phyloP scores from a whole-genome alignment of 2,113 vertebrate genomes.

The Macrotus californicus region DNA sequence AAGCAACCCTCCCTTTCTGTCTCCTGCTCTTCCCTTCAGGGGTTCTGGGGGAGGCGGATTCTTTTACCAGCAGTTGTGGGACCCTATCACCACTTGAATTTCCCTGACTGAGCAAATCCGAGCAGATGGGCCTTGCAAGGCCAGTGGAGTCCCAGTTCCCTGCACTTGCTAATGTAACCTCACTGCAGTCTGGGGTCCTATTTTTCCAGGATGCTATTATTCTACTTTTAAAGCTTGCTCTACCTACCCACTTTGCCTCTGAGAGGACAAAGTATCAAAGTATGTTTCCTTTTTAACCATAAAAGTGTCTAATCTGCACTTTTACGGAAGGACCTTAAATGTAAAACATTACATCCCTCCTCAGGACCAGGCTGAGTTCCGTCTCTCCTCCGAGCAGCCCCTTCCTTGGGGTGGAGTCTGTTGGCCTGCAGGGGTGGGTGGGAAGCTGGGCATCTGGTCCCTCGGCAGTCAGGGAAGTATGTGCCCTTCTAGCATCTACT shows the following conservation, averaged over 20 bases:
- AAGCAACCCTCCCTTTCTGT: background rate
- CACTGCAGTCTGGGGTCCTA: background rate
- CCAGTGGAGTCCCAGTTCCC: background rate
- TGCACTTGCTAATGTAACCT: background rate
- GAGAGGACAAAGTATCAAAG: constrained; percentile 13
- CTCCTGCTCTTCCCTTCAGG: background rate
- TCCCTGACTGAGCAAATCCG: background rate
- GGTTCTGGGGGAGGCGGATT: background rate
- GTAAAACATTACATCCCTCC: background rate
- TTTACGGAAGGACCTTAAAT: background rate
- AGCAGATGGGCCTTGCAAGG: background rate
- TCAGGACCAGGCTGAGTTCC: background rate
- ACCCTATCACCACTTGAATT: background rate
- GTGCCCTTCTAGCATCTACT: background rate
- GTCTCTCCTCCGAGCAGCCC: background rate
- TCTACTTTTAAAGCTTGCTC: constrained; percentile 24
- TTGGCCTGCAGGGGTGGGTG: background rate
- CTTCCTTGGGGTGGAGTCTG: background rate
- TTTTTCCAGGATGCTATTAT: constrained; percentile 28
- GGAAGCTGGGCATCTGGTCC: accelerated
- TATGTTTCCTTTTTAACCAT: background rate
- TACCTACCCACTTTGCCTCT: background rate
- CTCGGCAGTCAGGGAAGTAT: background rate
- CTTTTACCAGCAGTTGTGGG: background rate
- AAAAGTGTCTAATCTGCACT: background rate